These are phyloP conservation scores for Dicrurus megarhynchus DNA, from an alignment of 2,113 vertebrate genomes.

Conservation along the genomic window DNA sequence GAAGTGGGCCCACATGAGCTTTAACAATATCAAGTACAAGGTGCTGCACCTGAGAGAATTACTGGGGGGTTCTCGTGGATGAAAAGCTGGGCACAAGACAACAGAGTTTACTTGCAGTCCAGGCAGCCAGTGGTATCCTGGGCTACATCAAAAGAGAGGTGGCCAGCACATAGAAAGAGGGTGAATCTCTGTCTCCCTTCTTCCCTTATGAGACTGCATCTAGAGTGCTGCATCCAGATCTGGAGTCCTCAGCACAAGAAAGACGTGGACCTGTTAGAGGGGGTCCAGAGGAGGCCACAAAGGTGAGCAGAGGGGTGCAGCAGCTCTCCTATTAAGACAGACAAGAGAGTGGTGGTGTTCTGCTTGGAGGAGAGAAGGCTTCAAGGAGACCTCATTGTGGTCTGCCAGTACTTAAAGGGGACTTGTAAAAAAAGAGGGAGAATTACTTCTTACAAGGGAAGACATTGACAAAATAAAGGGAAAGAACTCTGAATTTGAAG, in stretches of 20 bases:
- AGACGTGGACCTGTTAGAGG: neutral
- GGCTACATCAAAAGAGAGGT: neutral
- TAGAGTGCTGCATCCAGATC: neutral
- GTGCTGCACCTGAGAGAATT: neutral
- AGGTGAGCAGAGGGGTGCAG: neutral
- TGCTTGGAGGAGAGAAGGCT: neutral
- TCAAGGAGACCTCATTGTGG: neutral
- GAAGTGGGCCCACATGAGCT: neutral
- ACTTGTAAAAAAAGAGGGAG: neutral
- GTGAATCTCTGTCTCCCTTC: neutral
- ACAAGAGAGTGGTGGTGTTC: neutral
- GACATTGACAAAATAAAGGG: neutral
- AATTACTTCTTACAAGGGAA: neutral
- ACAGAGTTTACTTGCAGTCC: neutral
- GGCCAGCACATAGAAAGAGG: neutral
- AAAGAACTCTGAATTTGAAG: neutral
- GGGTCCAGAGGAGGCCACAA: neutral
- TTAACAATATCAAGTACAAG: neutral
- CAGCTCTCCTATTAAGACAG: neutral
- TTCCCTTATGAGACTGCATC: neutral
- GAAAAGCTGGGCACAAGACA: neutral
- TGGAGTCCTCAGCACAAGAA: neutral
- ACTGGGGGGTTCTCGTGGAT: neutral
- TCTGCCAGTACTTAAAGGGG: neutral
- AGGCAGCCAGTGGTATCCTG: neutral